phyloP scores from a whole-genome alignment of 1,140 invertebrate species.

The Belonocnema kinseyi region DNA sequence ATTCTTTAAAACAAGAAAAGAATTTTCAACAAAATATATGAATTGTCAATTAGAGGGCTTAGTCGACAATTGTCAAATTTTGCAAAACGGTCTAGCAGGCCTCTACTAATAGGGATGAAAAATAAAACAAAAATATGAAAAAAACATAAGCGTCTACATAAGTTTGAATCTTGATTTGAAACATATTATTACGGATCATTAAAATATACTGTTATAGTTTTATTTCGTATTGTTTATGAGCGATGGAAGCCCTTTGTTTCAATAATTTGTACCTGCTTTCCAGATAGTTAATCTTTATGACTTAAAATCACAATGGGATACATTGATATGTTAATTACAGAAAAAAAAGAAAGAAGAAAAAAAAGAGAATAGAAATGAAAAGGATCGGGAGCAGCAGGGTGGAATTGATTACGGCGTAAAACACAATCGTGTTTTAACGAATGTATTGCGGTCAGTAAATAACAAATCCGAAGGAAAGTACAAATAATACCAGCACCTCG shows the following conservation, averaged over 20 bases:
- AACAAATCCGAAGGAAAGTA: slow-evolving; percentile 30
- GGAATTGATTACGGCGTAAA: slow-evolving; percentile 29
- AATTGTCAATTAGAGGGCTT: too few relatives aligned
- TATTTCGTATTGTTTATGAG: slow-evolving; percentile 19
- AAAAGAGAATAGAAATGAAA: slow-evolving; percentile 23
- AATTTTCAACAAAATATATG: too few relatives aligned
- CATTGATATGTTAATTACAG: slow-evolving; percentile 27
- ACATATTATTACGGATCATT: background rate
- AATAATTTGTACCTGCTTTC: slow-evolving; percentile 28
- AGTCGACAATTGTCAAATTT: too few relatives aligned
- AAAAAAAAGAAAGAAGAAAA: background rate
- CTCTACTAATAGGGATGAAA: too few relatives aligned
- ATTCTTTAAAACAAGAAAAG: too few relatives aligned
- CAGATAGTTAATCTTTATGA: slow-evolving; percentile 31
- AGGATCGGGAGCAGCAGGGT: slow-evolving; percentile 28
- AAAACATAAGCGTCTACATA: too few relatives aligned
- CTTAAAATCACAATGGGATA: slow-evolving; percentile 28
- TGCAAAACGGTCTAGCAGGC: too few relatives aligned
- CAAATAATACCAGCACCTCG: slow-evolving; percentile 16
- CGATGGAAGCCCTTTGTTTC: slow-evolving; percentile 16
- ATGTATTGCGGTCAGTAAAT: slow-evolving; percentile 29
- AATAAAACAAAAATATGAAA: too few relatives aligned
- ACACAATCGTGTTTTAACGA: slow-evolving; percentile 20
- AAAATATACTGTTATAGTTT: slow-evolving; percentile 11
- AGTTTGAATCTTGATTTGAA: too few relatives aligned